phyloP scores from a whole-genome alignment of 1,140 invertebrate species.

The Ips nitidus region DNA sequence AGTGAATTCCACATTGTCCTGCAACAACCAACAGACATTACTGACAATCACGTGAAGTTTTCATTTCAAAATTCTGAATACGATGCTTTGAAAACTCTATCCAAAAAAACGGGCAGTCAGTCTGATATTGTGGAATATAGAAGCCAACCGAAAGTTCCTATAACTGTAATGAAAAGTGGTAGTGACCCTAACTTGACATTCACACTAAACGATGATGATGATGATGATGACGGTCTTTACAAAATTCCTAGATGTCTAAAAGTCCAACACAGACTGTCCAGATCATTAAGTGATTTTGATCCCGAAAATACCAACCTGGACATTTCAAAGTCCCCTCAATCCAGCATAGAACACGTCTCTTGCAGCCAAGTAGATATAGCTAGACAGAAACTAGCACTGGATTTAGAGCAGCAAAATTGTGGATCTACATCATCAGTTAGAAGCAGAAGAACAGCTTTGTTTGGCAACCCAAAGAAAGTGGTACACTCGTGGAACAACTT shows the following conservation, averaged over 20 bases:
- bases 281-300: conserved; percentile 48
- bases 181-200: conserved; percentile 47
- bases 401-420: conserved; percentile 38
- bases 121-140: conserved; percentile 28
- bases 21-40: conserved; percentile 15
- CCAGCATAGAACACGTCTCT: conserved; percentile 50
- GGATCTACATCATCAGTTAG: conserved; percentile 41
- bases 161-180: conserved; percentile 43
- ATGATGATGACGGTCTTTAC: conserved; percentile 47
- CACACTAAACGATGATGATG: conserved; percentile 35
- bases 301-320: conserved; percentile 39
- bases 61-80: background rate
- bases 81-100: conserved; percentile 18
- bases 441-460: conserved; percentile 39
- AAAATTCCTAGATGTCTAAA: conserved; percentile 46
- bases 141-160: conserved; percentile 20
- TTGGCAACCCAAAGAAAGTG: conserved; percentile 42
- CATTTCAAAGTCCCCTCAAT: conserved; percentile 26
- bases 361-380: conserved; percentile 42
- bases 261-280: conserved; percentile 41
- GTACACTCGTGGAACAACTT: conserved; percentile 46
- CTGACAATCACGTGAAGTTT: conserved; percentile 2
- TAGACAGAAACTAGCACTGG: conserved; percentile 31
- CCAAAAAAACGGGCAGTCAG: conserved; percentile 30
- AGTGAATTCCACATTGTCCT: conserved; percentile 41